Percentiles rank a stretch among this genome's conserved stretches.
Evolutionary conservation across 2,888 invertebrate species (phyloP).

Genomic region (Pseudococcus longispinus): DNA sequence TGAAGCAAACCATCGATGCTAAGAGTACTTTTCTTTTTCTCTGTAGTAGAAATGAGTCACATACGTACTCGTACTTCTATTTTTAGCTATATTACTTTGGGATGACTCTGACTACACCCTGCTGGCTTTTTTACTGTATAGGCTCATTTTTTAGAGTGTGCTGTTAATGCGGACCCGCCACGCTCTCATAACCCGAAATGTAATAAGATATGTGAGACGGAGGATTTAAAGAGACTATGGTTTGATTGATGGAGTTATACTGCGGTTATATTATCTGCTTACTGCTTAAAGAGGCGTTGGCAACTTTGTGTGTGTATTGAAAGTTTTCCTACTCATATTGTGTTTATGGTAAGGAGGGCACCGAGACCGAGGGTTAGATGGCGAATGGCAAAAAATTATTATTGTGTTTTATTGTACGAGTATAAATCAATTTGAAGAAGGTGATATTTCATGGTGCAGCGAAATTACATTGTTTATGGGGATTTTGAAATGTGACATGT

Average conservation of each 20-base stretch:
- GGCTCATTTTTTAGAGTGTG: not conserved
- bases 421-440: not conserved
- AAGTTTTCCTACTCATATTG: not conserved
- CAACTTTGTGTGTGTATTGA: not conserved
- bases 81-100: not conserved
- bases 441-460: not conserved
- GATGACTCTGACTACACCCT: not conserved
- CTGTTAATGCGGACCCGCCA: not conserved
- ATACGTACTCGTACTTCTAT: not conserved
- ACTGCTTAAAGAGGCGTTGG: not conserved
- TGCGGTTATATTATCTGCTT: conserved; percentile 7
- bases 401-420: not conserved
- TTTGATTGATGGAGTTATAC: conserved; percentile 10
- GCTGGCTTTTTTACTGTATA: not conserved
- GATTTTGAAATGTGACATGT: not conserved
- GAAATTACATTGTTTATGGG: not conserved
- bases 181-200: conserved; percentile 7
- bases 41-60: not conserved
- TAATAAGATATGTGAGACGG: not conserved
- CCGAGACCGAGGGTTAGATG: no score
- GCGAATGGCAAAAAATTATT: not conserved
- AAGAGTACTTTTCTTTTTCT: no score
- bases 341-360: not conserved
- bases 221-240: conserved; percentile 4
- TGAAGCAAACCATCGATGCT: no score